Conservation (phyloP, 2,888 invertebrate genomes). For the Carpatolechia fugitivella region DNA sequence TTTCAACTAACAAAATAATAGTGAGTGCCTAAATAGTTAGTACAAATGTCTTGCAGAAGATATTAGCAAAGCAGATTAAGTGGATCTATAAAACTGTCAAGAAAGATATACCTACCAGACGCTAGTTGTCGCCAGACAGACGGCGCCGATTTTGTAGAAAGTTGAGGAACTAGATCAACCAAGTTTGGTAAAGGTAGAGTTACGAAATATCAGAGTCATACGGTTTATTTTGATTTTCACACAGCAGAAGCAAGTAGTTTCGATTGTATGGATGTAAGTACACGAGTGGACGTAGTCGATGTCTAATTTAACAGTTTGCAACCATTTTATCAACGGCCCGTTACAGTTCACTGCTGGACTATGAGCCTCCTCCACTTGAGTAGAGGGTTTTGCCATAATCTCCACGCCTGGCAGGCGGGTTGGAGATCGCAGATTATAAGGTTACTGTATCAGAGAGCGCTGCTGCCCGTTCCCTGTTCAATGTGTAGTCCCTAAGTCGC, state of each 20-base stretch:
- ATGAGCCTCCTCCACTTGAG: too few species aligned
- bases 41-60: neutral
- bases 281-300: slow-evolving; percentile 24
- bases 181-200: slow-evolving; percentile 51
- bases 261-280: slow-evolving; percentile 11
- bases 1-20: neutral
- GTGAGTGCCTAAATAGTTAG: neutral
- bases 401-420: too few species aligned
- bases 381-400: too few species aligned
- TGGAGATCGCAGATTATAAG: too few species aligned
- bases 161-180: slow-evolving; percentile 71
- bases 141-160: slow-evolving; percentile 66
- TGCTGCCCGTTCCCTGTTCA: too few species aligned
- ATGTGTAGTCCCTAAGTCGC: too few species aligned
- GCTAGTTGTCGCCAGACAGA: slow-evolving; percentile 46
- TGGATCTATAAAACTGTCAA: slow-evolving; percentile 41
- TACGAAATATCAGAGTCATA: slow-evolving; percentile 50
- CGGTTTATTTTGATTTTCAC: slow-evolving; percentile 54
- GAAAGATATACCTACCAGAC: slow-evolving; percentile 32
- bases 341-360: too few species aligned
- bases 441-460: too few species aligned
- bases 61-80: slow-evolving; percentile 17
- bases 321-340: too few species aligned
- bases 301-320: slow-evolving; percentile 26
- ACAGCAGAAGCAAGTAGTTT: slow-evolving; percentile 35